These are phyloP conservation scores for Drosophila takahashii DNA, from an alignment of 1,140 invertebrate species.

Conservation along the genomic window DNA sequence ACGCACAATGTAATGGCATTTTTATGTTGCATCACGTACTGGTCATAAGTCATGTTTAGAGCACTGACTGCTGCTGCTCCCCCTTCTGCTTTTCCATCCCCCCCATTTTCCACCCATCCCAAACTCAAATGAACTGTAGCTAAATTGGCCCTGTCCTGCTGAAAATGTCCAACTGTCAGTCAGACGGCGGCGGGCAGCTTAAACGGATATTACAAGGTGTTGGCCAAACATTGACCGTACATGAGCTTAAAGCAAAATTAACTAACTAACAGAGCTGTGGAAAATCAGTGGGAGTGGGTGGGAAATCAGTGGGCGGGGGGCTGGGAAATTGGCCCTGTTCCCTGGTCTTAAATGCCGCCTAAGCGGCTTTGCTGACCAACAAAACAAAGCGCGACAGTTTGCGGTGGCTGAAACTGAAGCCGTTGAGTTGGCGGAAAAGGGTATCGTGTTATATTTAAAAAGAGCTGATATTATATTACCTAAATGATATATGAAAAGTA, in stretches of 20 bases:
- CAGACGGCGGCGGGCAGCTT: constrained; percentile 59
- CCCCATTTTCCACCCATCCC: background rate
- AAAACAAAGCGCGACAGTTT: constrained; percentile 27
- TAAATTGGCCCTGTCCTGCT: constrained; percentile 65
- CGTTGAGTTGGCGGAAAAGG: background rate
- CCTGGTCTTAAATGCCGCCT: constrained; percentile 7
- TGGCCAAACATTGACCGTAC: constrained; percentile 84
- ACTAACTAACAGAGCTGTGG: constrained; percentile 44
- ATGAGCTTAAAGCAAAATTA: constrained; percentile 82
- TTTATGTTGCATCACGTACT: constrained; percentile 84
- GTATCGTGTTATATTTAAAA: background rate
- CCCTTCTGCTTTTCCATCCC: background rate
- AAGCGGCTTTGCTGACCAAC: constrained; percentile 43
- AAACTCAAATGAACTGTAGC: constrained; percentile 80
- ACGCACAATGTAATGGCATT: constrained; percentile 83
- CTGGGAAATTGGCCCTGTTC: constrained; percentile 1
- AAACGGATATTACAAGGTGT: constrained; percentile 84
- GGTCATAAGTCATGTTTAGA: constrained; percentile 84
- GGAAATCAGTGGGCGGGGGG: too few species aligned
- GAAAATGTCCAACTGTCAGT: constrained; percentile 70
- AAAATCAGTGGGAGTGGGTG: too few species aligned
- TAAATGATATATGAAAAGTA: background rate
- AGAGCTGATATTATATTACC: background rate
- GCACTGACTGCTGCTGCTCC: constrained; percentile 61
- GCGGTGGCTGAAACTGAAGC: background rate